Conservation (phyloP, 2,888 invertebrate species). For the Nemotelus pantherinus region DNA sequence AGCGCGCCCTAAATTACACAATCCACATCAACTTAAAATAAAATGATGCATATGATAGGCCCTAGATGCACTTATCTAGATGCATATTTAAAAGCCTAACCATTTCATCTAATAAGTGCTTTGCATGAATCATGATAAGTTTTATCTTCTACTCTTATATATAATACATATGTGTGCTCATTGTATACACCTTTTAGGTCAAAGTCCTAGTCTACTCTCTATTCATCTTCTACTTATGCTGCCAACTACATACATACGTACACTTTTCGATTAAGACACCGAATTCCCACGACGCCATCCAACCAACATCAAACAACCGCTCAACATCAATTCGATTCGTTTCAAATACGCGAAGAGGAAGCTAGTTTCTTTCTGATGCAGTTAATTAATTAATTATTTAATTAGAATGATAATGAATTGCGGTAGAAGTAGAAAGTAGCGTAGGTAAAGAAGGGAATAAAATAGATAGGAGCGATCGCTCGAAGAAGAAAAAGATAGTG, state of each 20-base stretch:
- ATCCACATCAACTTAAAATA: neutral
- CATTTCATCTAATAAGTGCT: too few relatives aligned
- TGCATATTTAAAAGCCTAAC: neutral
- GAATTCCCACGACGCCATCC: constrained; percentile 34
- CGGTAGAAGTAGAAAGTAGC: constrained; percentile 2
- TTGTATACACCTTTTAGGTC: neutral
- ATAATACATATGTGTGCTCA: too few relatives aligned
- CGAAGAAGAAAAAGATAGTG: neutral
- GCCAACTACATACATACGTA: too few relatives aligned
- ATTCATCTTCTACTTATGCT: constrained; percentile 4
- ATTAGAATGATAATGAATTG: constrained; percentile 50
- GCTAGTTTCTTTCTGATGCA: neutral
- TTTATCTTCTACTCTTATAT: too few relatives aligned
- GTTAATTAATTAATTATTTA: constrained; percentile 50
- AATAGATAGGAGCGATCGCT: neutral
- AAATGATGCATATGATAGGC: neutral
- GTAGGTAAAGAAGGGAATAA: constrained; percentile 4
- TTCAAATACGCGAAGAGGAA: constrained; percentile 41
- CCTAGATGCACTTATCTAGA: constrained; percentile 25
- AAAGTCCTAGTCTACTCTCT: constrained; percentile 5
- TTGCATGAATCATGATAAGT: too few relatives aligned
- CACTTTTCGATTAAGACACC: neutral
- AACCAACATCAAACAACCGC: neutral
- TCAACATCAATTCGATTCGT: constrained; percentile 40
- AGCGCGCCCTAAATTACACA: neutral